A percentile compares a stretch with the other conserved stretches of the same genome.
These are phyloP conservation scores for Hylaea fasciaria DNA, from an alignment of 2,888 invertebrate species.

Conservation along the genomic window DNA sequence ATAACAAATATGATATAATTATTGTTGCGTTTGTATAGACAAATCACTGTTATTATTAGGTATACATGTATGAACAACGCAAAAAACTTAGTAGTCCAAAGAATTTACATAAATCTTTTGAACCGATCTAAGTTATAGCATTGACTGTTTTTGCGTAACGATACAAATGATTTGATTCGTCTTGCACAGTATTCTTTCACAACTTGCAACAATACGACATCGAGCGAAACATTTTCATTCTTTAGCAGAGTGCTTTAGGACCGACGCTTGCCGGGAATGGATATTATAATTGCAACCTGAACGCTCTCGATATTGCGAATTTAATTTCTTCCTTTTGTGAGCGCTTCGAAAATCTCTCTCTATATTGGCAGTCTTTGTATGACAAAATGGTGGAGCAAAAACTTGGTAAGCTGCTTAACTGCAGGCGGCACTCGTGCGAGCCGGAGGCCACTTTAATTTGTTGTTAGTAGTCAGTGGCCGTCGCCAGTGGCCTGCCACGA, in stretches of 20 bases:
- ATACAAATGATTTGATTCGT: neutral
- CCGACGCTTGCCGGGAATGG: conserved; percentile 29
- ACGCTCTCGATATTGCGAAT: conserved; percentile 34
- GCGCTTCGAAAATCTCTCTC: conserved; percentile 18
- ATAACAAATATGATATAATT: too few species aligned
- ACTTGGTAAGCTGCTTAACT: conserved; percentile 47
- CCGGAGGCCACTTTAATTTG: conserved; percentile 46
- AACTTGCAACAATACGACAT: conserved; percentile 2
- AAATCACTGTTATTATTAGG: too few species aligned
- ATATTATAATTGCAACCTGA: conserved; percentile 33
- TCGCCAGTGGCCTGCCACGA: conserved; percentile 12
- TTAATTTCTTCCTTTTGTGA: conserved; percentile 32
- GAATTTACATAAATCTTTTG: too few species aligned
- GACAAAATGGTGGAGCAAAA: conserved; percentile 36
- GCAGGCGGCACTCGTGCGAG: conserved; percentile 37
- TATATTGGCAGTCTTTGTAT: conserved; percentile 36
- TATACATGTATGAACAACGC: too few species aligned
- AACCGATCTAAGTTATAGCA: too few species aligned
- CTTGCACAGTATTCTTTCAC: neutral
- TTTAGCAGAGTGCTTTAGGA: conserved; percentile 3
- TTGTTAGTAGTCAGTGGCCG: conserved; percentile 39
- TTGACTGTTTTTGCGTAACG: too few species aligned
- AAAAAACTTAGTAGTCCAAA: too few species aligned
- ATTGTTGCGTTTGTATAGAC: too few species aligned
- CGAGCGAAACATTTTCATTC: conserved; percentile 1